Evolutionary conservation across 2,888 invertebrate genomes (phyloP).

Genomic region (Scaptomyza caliginosa): DNA sequence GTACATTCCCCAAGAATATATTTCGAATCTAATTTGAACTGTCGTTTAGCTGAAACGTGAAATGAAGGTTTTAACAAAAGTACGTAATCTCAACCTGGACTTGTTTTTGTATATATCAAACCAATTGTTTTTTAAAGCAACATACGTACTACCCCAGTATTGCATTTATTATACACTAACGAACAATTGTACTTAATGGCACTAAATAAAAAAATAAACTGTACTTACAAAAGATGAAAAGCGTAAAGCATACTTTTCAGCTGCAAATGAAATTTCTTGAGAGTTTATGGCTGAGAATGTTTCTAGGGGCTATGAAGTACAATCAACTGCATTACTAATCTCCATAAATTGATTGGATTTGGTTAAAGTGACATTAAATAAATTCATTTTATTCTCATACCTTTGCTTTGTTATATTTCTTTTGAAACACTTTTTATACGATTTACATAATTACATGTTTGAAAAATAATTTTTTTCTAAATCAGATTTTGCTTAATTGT

Average conservation of each 20-base stretch:
- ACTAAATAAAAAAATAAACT: slow-evolving; percentile 45
- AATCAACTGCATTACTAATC: too few relatives aligned
- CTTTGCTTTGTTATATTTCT: slow-evolving; percentile 6
- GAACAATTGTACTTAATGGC: slow-evolving; percentile 50
- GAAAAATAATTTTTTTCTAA: slow-evolving; percentile 50
- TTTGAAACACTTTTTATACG: slow-evolving; percentile 28
- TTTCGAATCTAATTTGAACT: slow-evolving; percentile 9
- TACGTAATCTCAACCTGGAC: slow-evolving; percentile 52
- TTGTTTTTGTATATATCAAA: slow-evolving; percentile 65
- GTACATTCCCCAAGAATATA: slow-evolving; percentile 14
- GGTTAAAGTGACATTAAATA: slow-evolving; percentile 8
- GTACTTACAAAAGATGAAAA: slow-evolving; percentile 28
- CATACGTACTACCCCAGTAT: slow-evolving; percentile 31
- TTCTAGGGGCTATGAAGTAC: too few relatives aligned
- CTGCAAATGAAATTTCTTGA: too few relatives aligned
- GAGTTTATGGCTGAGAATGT: too few relatives aligned
- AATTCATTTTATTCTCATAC: slow-evolving; percentile 10
- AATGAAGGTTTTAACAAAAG: slow-evolving; percentile 27
- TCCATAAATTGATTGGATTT: not conserved
- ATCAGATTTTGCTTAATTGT: slow-evolving; percentile 39
- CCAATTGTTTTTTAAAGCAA: slow-evolving; percentile 30
- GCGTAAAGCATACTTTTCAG: too few relatives aligned
- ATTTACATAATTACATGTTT: slow-evolving; percentile 43
- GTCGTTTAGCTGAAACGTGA: not conserved
- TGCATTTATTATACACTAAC: slow-evolving; percentile 54